Conservation (phyloP, 2,888 invertebrate species). For the Rhamphomyia laevipes region DNA sequence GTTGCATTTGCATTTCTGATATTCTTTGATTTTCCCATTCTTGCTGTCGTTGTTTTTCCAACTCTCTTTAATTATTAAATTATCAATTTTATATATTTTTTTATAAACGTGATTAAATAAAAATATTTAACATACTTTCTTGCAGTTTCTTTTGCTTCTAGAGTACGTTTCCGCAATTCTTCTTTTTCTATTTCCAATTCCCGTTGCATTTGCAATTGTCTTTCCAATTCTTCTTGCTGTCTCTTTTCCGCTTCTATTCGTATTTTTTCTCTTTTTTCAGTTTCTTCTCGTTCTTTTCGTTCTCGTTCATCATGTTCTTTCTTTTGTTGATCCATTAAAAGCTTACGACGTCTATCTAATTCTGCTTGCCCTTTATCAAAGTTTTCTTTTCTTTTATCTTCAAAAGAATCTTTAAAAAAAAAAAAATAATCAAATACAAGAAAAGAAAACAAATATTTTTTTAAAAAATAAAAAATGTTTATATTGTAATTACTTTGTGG, state of each 20-base stretch:
- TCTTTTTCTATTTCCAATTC: slow-evolving; percentile 63
- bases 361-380: slow-evolving; percentile 97
- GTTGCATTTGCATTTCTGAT: slow-evolving; percentile 74
- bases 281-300: slow-evolving; percentile 82
- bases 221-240: slow-evolving; percentile 77
- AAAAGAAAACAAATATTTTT: background rate
- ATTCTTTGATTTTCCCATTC: slow-evolving; percentile 91
- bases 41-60: slow-evolving; percentile 86
- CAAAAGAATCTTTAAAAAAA: slow-evolving; percentile 59
- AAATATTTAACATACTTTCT: slow-evolving; percentile 37
- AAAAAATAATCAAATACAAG: too few relatives aligned
- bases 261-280: slow-evolving; percentile 72
- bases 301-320: slow-evolving; percentile 90
- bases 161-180: slow-evolving; percentile 64
- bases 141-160: slow-evolving; percentile 70
- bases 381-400: slow-evolving; percentile 94
- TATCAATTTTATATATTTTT: background rate
- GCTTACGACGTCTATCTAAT: slow-evolving; percentile 76
- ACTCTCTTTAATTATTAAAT: slow-evolving; percentile 48
- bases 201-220: slow-evolving; percentile 64
- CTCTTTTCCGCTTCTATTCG: slow-evolving; percentile 61
- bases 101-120: background rate
- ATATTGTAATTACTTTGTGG: slow-evolving; percentile 38
- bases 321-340: slow-evolving; percentile 78
- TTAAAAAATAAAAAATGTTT: background rate